Evolutionary conservation across 2,888 invertebrate genomes (phyloP), one percentile per base, ranked within the genome.

Genomic region (Dexiosoma caninum): DNA sequence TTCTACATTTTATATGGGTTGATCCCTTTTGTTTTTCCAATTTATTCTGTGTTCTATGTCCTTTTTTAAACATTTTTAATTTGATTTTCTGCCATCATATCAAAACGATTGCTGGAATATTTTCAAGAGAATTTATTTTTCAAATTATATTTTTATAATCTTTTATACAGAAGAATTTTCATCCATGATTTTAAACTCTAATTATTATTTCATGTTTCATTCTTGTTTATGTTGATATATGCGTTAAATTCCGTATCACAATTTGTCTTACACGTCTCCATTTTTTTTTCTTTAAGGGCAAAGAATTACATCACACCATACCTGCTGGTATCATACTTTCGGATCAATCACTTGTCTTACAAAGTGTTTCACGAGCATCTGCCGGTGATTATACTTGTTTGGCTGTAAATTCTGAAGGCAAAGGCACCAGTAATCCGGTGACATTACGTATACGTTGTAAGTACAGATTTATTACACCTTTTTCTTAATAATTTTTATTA

Each of bases 331-430:
- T 96, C 74, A 95, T 96, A 86, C 92, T 96, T 85, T 96, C 95
- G 88, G 96, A 96, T 87, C 95, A 95, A 89, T 96, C 95, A 86
- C 91, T 97, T 84, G 96, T 97, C 7, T 93, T 97, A 77, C 96
- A 96, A 89, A 94, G 94, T 85, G 95, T 97, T 78, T 95, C 94
- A 51, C 92, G 96, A 80, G 93, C 93, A 78, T 95, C 95, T 32
- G 96, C 95, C n/a, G 96, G 97, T 4, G 94, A 95, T 89, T 97
- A 96, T 91, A 95, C 95, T 71, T 97, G 97, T 88, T 92, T 95
- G 89, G 96, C 96, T 32, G 95, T 94, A 75, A 97, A 97, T 90
- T 93, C 94, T 76, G 96, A 96, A 89, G 96, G 96, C 51, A 95
- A 94, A 85, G 95, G 95, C 83, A 91, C 93, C 64, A 94, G 94